Percentiles rank a stretch among this genome's conserved stretches.
These are phyloP conservation scores for Cancer borealis DNA, from an alignment of 2,888 invertebrate genomes.

Conservation along the genomic window DNA sequence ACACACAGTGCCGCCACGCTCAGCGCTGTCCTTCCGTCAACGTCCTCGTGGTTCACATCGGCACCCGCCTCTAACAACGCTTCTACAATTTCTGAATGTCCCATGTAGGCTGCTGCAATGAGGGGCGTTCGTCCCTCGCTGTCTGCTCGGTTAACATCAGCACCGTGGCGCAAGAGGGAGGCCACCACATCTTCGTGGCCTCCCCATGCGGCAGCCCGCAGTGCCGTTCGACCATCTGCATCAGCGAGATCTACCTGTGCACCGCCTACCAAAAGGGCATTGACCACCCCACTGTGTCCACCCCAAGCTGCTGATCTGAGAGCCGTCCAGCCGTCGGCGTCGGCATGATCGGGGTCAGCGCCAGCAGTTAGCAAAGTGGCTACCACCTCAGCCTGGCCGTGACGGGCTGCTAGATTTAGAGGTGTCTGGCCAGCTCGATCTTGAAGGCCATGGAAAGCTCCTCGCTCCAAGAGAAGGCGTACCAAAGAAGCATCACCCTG, in stretches of 20 bases:
- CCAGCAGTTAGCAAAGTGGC: constrained; percentile 85
- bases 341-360: constrained; percentile 88
- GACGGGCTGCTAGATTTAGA: constrained; percentile 89
- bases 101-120: constrained; percentile 91
- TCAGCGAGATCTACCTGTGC: constrained; percentile 83
- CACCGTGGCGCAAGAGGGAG: constrained; percentile 80
- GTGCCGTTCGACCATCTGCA: constrained; percentile 93
- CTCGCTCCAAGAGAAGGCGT: constrained; percentile 84
- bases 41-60: constrained; percentile 85
- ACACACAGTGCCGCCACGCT: constrained; percentile 93
- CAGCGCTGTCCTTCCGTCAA: constrained; percentile 85
- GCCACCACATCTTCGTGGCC: constrained; percentile 82
- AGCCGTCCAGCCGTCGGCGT: constrained; percentile 94
- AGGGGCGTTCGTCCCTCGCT: constrained; percentile 81
- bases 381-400: constrained; percentile 82
- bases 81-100: constrained; percentile 93
- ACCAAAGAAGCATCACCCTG: constrained; percentile 87
- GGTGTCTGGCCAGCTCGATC: constrained; percentile 91
- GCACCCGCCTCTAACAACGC: constrained; percentile 90
- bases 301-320: constrained; percentile 97
- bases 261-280: constrained; percentile 83
- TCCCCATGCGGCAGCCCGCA: constrained; percentile 89
- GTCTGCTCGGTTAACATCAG: constrained; percentile 81
- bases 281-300: constrained; percentile 86
- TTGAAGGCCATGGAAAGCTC: constrained; percentile 83